Percentiles rank a stretch among this genome's conserved stretches.
Evolutionary conservation across 2,113 vertebrate genomes (phyloP).

Genomic region (Pedetes capensis): DNA sequence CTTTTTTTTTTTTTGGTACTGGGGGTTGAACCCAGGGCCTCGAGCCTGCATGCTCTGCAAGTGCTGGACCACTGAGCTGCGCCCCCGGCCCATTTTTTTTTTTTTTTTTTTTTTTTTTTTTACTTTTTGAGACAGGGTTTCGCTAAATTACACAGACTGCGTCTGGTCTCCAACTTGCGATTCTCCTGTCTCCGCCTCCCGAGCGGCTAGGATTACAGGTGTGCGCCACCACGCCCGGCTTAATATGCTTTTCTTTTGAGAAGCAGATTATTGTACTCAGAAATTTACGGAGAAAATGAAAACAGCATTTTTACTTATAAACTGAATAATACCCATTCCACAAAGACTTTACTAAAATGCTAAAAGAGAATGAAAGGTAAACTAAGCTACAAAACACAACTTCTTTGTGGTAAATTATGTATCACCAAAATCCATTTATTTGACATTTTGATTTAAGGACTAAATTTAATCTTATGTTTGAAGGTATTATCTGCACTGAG

Average conservation of each 20-base stretch:
- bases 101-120: too few species aligned
- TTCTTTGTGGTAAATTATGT: neutral
- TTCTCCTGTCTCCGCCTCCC: too few species aligned
- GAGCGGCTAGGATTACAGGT: too few species aligned
- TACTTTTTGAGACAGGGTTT: too few species aligned
- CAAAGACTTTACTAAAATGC: neutral
- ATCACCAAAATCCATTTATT: neutral
- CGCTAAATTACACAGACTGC: too few species aligned
- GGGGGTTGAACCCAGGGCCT: too few species aligned
- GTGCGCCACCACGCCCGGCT: too few species aligned
- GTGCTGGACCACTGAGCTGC: too few species aligned
- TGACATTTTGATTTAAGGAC: neutral
- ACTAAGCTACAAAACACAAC: neutral
- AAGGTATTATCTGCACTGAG: neutral
- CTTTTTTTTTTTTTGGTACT: too few species aligned
- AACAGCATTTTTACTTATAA: neutral
- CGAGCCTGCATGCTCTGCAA: too few species aligned
- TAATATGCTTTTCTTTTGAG: neutral
- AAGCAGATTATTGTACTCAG: neutral
- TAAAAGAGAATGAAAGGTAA: neutral
- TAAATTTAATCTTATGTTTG: neutral
- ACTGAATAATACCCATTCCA: neutral
- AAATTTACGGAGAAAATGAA: neutral
- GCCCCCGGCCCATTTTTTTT: too few species aligned
- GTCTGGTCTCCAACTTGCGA: too few species aligned